Base-by-base conservation (phyloP, 2,797 vertebrate species). In the Sphaeramia orbicularis region DNA sequence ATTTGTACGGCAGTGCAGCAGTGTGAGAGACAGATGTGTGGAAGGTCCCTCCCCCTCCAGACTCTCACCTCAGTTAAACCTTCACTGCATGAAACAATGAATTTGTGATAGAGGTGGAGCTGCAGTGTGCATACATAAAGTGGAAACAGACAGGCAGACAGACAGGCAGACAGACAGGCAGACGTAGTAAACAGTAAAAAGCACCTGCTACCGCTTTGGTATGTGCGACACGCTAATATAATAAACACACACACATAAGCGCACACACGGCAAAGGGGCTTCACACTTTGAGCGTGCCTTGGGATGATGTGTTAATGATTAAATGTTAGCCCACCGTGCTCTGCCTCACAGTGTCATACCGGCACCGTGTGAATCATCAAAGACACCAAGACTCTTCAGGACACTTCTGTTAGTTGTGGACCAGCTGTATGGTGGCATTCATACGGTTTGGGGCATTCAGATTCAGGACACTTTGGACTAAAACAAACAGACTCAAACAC, bases 231-330 rank as follows among this genome's bases (percentile, higher is more conserved):
- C 32, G 1, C 54, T 32, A 38, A 16, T 40, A 45, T 35, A 40
- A 65, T 14, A 71, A 51, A 54, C 37, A 38, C 24, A 44, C 55
- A 44, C 55, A 49, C 35, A 42, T 10, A 15, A 10, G 12, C 32
- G 41, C 35, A 49, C 2, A 10, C 52, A 19, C 21, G 30, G 50
- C 15, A 62, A 27, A 59, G 30, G 52, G 42, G 38, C 21, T 43
- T 43, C 41, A 44, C 16, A 15, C 24, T 54, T 44, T n/a, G 61
- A 72, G 49, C 3, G 4, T 58, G 57, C 30, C 55, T 54, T 24
- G 13, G 38, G 62, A 66, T 42, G n/a, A 78, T 54, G 62, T 63
- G 49, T 53, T 53, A 47, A 45, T 68, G 53, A 76, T 74, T 57
- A 49, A 40, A 61, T 43, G 24, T 66, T 57, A 62, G 16, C 75